These are phyloP conservation scores for Nipponacmea schrenckii DNA, from an alignment of 2,888 invertebrate genomes.

Conservation along the genomic window DNA sequence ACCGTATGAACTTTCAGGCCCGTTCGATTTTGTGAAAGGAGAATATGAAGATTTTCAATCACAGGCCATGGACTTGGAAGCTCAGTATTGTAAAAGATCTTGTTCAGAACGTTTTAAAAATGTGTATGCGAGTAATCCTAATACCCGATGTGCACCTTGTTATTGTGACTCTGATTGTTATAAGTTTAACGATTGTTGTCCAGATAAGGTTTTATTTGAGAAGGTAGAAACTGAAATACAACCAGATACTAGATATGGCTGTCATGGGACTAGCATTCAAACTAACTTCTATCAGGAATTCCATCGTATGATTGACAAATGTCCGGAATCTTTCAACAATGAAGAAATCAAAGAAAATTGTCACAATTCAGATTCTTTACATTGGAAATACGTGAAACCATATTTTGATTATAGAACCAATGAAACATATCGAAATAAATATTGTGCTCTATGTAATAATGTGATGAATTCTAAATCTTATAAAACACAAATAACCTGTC, in stretches of 20 bases:
- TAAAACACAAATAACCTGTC: not conserved
- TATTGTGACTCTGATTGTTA: slow-evolving; percentile 15
- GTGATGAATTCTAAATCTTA: not conserved
- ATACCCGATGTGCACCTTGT: not conserved
- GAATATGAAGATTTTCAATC: slow-evolving; percentile 11
- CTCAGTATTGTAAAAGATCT: not conserved
- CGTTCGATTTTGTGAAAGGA: not conserved
- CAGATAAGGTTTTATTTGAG: slow-evolving; percentile 1
- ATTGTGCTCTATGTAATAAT: slow-evolving; percentile 16
- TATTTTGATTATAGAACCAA: not conserved
- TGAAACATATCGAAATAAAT: slow-evolving; percentile 13
- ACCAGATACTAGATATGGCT: not conserved
- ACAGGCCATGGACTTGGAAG: not conserved
- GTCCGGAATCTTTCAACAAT: not conserved
- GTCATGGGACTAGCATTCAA: not conserved
- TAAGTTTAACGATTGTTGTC: slow-evolving; percentile 14
- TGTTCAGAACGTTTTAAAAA: not conserved
- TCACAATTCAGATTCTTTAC: not conserved
- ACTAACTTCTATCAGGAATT: not conserved
- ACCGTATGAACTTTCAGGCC: not conserved
- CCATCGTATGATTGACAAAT: not conserved
- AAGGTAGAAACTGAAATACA: not conserved
- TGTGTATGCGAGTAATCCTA: not conserved
- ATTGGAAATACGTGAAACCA: slow-evolving; percentile 15
- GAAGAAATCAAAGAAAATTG: not conserved